Percentiles rank a stretch among this genome's conserved stretches.
Conservation (phyloP, 2,797 vertebrate genomes). For the Argya squamiceps region DNA sequence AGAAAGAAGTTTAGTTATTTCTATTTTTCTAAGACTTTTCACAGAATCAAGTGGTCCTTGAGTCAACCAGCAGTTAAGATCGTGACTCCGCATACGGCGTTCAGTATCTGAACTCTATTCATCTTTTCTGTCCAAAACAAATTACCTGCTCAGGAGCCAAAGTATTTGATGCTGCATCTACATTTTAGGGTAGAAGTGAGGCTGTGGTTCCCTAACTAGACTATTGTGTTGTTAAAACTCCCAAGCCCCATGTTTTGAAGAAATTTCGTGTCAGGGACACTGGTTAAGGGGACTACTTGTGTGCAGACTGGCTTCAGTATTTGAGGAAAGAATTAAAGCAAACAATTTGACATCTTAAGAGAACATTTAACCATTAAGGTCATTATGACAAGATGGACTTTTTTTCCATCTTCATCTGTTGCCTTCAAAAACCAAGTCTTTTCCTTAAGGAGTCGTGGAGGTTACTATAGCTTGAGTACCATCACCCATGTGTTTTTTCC, state of each 20-base stretch:
- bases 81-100: accelerated
- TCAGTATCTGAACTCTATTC: neutral
- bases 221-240: neutral
- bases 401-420: neutral
- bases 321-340: neutral
- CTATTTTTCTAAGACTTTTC: neutral
- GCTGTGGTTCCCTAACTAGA: neutral
- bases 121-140: neutral
- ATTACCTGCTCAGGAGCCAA: neutral
- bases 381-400: neutral
- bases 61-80: neutral
- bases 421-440: neutral
- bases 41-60: neutral
- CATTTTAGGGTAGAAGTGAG: neutral
- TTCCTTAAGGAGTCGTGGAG: neutral
- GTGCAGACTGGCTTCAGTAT: neutral
- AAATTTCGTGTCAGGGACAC: neutral
- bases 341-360: neutral
- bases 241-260: neutral
- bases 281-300: neutral
- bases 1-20: neutral
- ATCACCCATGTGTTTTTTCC: neutral
- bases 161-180: neutral
- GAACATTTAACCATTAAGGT: neutral
- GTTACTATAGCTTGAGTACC: neutral